Evolutionary conservation across 2,797 vertebrate genomes (phyloP), one percentile per base, ranked within the genome.

Genomic region (Trachurus trachurus): DNA sequence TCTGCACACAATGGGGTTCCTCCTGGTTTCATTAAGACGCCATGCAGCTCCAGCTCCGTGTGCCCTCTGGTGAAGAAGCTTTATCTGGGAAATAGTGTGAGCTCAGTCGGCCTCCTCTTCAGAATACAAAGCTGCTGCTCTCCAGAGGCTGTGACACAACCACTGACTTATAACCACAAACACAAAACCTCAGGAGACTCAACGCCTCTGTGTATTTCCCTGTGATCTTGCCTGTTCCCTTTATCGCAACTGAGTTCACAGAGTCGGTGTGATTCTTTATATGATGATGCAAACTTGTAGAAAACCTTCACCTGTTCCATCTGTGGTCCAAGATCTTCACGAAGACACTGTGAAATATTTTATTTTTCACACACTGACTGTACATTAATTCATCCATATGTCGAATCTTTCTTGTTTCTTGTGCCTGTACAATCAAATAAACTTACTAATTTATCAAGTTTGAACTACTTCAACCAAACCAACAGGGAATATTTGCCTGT

Each of bases 401-500:
- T 45, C 29, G 0, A 26, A n/a, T 17, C 13, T 34, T 9, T 53
- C 4, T 26, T 26, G 29, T 54, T 42, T 19, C 44, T 39, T 26
- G 21, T 22, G 16, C 31, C 50, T 72, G 59, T 59, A 53, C 10
- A 59, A 45, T 49, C 29, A 49, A 87, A 82, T 87, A 84, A 87
- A 87, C 19, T 39, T 19, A 1, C 2, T 3, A 5, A 15, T 52
- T 54, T 69, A 21, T 63, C 45, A 37, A 4, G 19, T 34, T 47
- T 66, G 8, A 21, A 37, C 22, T 12, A 5, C 22, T 52, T 29
- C 37, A 49, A 49, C 2, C 10, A 13, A 22, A 52, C 10, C 1
- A 12, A 22, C 9, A 22, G n/a, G 9, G 39, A 40, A 40, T 34
- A 34, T 34, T 34, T 34, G 31, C 31, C 31, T 34, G 31, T 34